Evolutionary conservation across 92 coral and sea anemone genomes (phyloP), one percentile per base, ranked within the genome.

Genomic region (Heliopora coerulea): DNA sequence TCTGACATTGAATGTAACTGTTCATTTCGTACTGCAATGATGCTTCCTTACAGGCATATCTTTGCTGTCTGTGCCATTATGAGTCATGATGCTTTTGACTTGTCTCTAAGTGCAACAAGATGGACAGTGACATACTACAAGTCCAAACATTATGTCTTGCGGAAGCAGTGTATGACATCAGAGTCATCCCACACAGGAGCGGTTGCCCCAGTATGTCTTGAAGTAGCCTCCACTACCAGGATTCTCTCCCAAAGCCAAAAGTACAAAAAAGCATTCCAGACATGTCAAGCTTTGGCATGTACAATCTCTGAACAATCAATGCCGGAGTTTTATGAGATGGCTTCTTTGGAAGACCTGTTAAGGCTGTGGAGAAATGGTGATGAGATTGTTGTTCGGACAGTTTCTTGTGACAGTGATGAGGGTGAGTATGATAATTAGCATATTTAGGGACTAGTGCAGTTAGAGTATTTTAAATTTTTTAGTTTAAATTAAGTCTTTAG

Each of bases 41-140:
- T 28, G 41, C 76, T 86, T 15, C 89, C 89, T 15, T 86, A 84
- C 68, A 73, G 70, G 42, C 90, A 82, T 78, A 65, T 86, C 14
- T 86, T 82, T 52, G 83, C 73, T 39, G 90, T 72, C 31, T 50
- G 85, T 5, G 48, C 58, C 17, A 26, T 63, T 7, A 59, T 82
- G 54, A 65, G 42, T 49, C 82, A 60, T 13, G 81, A 86, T 35
- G 56, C 68, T 52, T 86, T 86, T 74, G 82, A 79, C 65, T 27
- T 44, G 26, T 20, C 75, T 54, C 24, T 86, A 10, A 37, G 26
- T 25, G 79, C 80, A 49, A 79, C 58, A 64, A 76, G 87, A 21
- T 83, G 91, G 85, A 86, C 87, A 24, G 66, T 83, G 75, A 79
- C 67, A 23, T 83, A 65, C 65, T 86, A 82, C 30, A 33, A 56